Evolutionary conservation across 1,140 invertebrate species (phyloP), one percentile per base, ranked within the genome.

Genomic region (Chrysomallon squamiferum): DNA sequence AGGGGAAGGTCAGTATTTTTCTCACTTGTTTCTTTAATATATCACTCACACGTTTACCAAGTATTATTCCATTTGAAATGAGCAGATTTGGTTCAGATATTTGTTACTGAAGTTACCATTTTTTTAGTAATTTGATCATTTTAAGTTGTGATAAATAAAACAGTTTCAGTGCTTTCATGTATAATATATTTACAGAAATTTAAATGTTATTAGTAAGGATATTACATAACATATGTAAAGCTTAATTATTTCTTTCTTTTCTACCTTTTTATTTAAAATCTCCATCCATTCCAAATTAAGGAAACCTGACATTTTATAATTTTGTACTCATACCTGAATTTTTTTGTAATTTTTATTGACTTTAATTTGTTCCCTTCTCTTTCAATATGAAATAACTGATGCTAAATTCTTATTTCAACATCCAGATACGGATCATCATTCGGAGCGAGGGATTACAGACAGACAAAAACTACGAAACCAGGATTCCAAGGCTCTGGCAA

Each of bases 1-100:
- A 88, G 90, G 30, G 64, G 71, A 45, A 49, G 56, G 18, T 49
- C 25, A 13, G 22, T 54, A 22, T 27, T 11, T n/a, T 13, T 15
- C 29, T 4, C 29, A 54, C 50, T 54, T 2, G 2, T n/a, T 29
- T 52, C 1, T 52, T 22, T 52, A 20, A 25, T 25, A 47, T 18
- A 22, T 7, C n/a, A 7, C 3, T 6, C 5, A 27, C 2, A 3
- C 49, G 22, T 9, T 11, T 2, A 22, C 15, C 20, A 13, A 52
- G 13, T 9, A 52, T 52, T 52, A 52, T 13, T 52, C 3, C 50
- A 22, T 11, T 2, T 1, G 15, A 20, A 18, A 20, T 20, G 2
- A 54, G 3, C 2, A 5, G 25, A 22, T 1, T 27, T 27, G 13
- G 20, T 18, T 13, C 15, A 13, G 4, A 25, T 15, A 13, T 54